Conservation (phyloP, 2,888 invertebrate genomes). For the Xestia ashworthii region DNA sequence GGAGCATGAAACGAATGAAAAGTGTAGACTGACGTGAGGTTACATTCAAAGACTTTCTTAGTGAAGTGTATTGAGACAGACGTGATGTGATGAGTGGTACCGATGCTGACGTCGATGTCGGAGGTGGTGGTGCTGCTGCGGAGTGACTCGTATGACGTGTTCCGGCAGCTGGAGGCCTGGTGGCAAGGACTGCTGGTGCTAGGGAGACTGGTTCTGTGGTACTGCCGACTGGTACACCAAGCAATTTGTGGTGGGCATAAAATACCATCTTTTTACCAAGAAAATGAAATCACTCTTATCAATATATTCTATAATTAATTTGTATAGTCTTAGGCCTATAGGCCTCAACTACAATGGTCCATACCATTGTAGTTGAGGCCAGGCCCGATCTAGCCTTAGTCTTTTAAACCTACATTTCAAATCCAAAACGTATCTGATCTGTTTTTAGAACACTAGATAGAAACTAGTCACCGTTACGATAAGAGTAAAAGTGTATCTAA, state of each 20-base stretch:
- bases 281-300: neutral
- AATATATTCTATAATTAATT: neutral
- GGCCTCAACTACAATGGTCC: too few relatives aligned
- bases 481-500: constrained; percentile 14
- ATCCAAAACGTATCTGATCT: neutral
- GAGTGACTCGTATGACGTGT: constrained; percentile 86
- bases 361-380: too few relatives aligned
- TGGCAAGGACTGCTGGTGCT: constrained; percentile 88
- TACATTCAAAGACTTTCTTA: neutral
- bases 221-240: constrained; percentile 82
- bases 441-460: neutral
- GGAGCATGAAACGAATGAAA: constrained; percentile 22
- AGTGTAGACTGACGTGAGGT: neutral
- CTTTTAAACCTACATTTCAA: neutral
- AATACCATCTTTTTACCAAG: neutral
- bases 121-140: constrained; percentile 77
- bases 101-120: constrained; percentile 78
- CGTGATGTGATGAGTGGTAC: constrained; percentile 59
- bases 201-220: constrained; percentile 84
- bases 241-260: constrained; percentile 74
- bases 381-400: neutral
- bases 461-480: constrained; percentile 8
- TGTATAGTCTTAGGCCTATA: neutral
- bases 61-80: constrained; percentile 24
- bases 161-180: constrained; percentile 88